A percentile compares a stretch with the other conserved stretches of the same genome.
Evolutionary conservation across 23 tunicate genomes (phyloP).

Genomic region (Clavelina lepadiformis): DNA sequence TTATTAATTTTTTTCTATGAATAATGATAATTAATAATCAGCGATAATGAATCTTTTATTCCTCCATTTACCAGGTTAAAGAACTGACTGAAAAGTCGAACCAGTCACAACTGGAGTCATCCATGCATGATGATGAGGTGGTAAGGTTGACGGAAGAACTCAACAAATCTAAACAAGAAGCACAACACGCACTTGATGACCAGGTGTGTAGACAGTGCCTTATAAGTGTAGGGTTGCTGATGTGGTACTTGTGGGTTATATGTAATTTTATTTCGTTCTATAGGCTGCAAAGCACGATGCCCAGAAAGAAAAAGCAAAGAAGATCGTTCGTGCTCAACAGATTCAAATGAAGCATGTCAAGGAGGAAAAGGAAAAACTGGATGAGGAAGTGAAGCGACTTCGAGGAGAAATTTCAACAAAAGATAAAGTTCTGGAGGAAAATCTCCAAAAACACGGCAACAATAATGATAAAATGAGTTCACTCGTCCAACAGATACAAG

Average conservation of each 20-base stretch:
- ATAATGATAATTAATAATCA: too few species aligned
- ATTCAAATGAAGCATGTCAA: slow-evolving; percentile 68
- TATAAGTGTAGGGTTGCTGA: too few species aligned
- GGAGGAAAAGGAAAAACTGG: slow-evolving; percentile 42
- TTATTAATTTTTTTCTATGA: too few species aligned
- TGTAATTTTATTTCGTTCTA: not conserved
- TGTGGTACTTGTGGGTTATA: too few species aligned
- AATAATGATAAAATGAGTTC: slow-evolving; percentile 13
- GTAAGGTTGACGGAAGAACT: slow-evolving; percentile 16
- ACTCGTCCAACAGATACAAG: slow-evolving; percentile 9
- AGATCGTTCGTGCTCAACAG: slow-evolving; percentile 46
- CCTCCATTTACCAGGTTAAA: slow-evolving; percentile 6
- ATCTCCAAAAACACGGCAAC: slow-evolving; percentile 13
- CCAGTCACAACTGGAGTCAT: slow-evolving; percentile 5
- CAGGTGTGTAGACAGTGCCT: too few species aligned
- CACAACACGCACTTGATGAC: slow-evolving; percentile 27
- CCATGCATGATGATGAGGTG: slow-evolving; percentile 9
- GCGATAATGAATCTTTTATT: too few species aligned
- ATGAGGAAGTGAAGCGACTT: not conserved
- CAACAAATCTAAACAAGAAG: slow-evolving; percentile 38
- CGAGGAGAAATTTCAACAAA: not conserved
- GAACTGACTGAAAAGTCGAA: slow-evolving; percentile 17
- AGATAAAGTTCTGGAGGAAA: slow-evolving; percentile 4
- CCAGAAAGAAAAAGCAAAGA: slow-evolving; percentile 63
- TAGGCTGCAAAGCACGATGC: slow-evolving; percentile 64